Base-by-base conservation (phyloP, 2,797 vertebrate species). In the Trachops cirrhosus region DNA sequence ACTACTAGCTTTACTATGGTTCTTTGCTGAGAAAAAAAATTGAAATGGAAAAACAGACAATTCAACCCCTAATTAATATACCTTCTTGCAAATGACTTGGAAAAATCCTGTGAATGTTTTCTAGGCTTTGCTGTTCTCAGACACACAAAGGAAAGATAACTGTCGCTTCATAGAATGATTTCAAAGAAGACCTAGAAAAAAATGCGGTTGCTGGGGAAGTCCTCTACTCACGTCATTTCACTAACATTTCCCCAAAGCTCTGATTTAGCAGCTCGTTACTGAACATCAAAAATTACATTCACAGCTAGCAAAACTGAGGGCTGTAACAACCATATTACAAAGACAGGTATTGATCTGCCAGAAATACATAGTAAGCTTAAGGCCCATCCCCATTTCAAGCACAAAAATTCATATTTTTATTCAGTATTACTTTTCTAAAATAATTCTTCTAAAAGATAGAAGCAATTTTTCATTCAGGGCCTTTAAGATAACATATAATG, bases 221-320 rank as follows among this genome's bases (percentile, higher is more conserved):
- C 9, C 5, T 39, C 74, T 29, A 3, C 9, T 15, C 26, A 34
- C 0, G 0, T 18, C 54, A 50, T 29, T 90, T 93, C 78, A 46
- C 67, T 54, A 37, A 59, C 34, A 29, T 11, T 46, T 18, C 5
- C 87, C 41, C 12, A 15, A 1, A 24, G 48, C 41, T 80, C 64
- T 70, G 44, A 68, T 54, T 93, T 91, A 97, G 50, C 44, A 70
- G 14, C 77, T 98, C 77, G 39, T 83, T 96, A 50, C 54, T 92
- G 80, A 88, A 64, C 86, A 50, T 77, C 64, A 86, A 48, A 50
- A 37, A 96, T 85, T 78, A 57, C 0, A 93, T 29, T 26, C 44
- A 87, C 34, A 2, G 62, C 39, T 75, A n/a, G 29, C 80, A 97
- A 95, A 97, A 34, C 26, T 80, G 11, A 93, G 91, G 94, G 84